A percentile compares a stretch with the other conserved stretches of the same genome.
Conservation (phyloP, 2,797 vertebrate species). For the Discoglossus pictus region DNA sequence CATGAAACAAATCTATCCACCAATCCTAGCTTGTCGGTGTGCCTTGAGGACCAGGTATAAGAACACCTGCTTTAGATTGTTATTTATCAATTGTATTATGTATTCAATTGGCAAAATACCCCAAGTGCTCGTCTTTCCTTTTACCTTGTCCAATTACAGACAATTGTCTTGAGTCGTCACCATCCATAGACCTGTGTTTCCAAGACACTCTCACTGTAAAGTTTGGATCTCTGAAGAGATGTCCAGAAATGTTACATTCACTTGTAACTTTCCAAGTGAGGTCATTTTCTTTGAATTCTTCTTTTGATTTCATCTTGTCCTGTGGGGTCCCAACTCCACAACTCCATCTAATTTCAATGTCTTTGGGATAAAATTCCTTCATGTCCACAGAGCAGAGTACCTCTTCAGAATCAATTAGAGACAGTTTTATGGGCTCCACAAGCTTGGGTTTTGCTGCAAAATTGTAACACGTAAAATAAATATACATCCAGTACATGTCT, state of each 20-base stretch:
- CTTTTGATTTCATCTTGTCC: not conserved
- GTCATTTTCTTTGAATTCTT: not conserved
- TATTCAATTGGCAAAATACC: too few species aligned
- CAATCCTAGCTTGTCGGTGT: too few species aligned
- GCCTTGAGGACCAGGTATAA: too few species aligned
- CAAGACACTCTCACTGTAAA: slow-evolving; percentile 22
- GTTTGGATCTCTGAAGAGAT: slow-evolving; percentile 5
- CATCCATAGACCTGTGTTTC: slow-evolving; percentile 34
- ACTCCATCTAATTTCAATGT: slow-evolving; percentile 26
- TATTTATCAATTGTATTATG: too few species aligned
- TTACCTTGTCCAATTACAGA: slow-evolving; percentile 34
- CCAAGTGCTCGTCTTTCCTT: not conserved
- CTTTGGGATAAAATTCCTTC: slow-evolving; percentile 19
- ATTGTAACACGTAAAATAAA: too few species aligned
- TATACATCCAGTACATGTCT: too few species aligned
- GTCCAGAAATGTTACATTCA: slow-evolving; percentile 16
- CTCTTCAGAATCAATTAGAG: slow-evolving; percentile 8
- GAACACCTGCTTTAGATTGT: too few species aligned
- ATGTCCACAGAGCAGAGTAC: slow-evolving; percentile 7
- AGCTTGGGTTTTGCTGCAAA: slow-evolving; percentile 25
- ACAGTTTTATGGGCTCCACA: not conserved
- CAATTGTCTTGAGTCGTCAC: slow-evolving; percentile 9
- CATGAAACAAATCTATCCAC: too few species aligned
- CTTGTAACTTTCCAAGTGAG: not conserved
- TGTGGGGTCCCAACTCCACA: not conserved